Evolutionary conservation across 2,888 invertebrate genomes (phyloP), one percentile per base, ranked within the genome.

Genomic region (Mesorhabditis belari): DNA sequence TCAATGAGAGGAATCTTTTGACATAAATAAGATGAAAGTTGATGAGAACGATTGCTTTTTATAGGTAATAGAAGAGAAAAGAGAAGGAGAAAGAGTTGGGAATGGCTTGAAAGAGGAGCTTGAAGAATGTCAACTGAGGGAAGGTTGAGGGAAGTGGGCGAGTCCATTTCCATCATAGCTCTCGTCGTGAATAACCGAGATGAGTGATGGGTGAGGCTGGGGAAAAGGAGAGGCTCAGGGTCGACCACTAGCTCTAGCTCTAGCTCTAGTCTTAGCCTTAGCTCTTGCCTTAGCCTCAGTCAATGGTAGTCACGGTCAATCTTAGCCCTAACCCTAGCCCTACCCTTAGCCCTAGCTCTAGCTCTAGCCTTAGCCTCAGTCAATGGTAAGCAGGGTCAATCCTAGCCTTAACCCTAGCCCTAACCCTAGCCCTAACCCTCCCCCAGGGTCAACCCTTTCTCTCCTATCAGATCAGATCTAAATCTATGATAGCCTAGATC

Each of bases 121-220:
- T 29, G 35, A 56, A 58, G 26, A 56, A 24, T n/a, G 55, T 60
- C 58, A 59, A 29, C 49, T 58, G 49, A 35, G 49, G 55, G 55
- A 51, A 9, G 5, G 52, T 27, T 26, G 27, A 23, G 62, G 29
- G 56, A 50, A 50, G 57, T 27, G 50, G 29, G 49, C 28, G 59
- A 58, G 26, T 52, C 35, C n/a, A 50, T 61, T 61, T 57, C 28
- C 57, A 53, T 27, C 27, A 61, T 49, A 51, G n/a, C 9, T 35
- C 52, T 49, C 55, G 25, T 56, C 54, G 35, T 54, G 58, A 50
- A 55, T 24, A 52, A 57, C 49, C 29, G 21, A 25, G 54, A 57
- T 49, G 25, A 23, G 24, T 9, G 26, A 55, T 21, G 51, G 51
- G 2, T 9, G 12, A 35, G 44, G 44, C 1, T 1, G 44, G 44